Conservation (phyloP, 2,797 vertebrate genomes). For the Pogonophryne albipinna region DNA sequence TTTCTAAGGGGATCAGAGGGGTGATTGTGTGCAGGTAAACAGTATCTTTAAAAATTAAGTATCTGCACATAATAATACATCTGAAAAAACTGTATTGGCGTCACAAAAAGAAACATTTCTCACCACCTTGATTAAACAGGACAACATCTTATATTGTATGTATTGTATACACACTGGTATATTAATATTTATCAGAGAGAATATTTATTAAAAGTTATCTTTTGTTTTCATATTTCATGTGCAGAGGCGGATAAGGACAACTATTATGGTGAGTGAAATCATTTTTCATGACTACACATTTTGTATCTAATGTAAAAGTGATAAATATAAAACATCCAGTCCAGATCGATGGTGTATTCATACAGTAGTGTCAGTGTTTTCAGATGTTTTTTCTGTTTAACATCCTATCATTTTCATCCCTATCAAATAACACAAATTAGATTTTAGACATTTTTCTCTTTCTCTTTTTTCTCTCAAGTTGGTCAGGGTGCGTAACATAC, state of each 20-base stretch:
- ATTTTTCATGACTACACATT: background rate
- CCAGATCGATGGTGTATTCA: conserved; percentile 10
- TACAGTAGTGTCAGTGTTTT: conserved; percentile 11
- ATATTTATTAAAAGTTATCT: conserved; percentile 2
- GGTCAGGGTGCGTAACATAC: conserved; percentile 48
- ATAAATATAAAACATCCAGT: conserved; percentile 11
- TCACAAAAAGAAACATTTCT: no score
- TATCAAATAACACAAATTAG: conserved; percentile 33
- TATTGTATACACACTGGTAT: background rate
- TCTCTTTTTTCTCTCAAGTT: conserved; percentile 53
- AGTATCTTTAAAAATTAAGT: no score
- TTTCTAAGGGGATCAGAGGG: no score
- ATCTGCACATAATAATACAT: no score
- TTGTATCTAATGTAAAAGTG: conserved; percentile 8
- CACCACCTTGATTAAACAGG: background rate
- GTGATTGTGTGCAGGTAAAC: no score
- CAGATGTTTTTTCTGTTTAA: conserved; percentile 41
- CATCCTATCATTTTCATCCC: conserved; percentile 21
- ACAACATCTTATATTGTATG: background rate
- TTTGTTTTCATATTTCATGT: conserved; percentile 20
- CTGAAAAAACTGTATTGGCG: no score
- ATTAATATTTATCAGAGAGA: background rate
- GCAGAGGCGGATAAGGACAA: conserved; percentile 72
- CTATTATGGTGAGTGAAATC: conserved; percentile 83
- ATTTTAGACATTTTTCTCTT: conserved; percentile 52